A percentile compares a stretch with the other conserved stretches of the same genome.
Evolutionary conservation across 1,140 invertebrate species (phyloP).

Genomic region (Amphibalanus amphitrite): DNA sequence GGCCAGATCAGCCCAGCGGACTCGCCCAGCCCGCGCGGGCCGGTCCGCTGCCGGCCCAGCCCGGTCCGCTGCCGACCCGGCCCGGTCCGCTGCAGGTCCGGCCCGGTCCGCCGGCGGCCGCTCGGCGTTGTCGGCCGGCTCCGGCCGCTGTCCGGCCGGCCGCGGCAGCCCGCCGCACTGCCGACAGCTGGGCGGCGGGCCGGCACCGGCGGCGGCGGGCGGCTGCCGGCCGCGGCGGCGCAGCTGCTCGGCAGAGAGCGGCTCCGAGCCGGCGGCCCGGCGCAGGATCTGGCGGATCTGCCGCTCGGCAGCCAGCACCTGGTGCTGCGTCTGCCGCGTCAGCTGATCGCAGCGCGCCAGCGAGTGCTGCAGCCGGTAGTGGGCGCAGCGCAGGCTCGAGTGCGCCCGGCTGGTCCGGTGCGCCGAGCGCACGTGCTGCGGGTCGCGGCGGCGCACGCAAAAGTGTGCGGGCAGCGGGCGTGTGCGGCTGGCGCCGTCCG

Average conservation of each 20-base stretch:
- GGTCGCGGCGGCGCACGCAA: not conserved
- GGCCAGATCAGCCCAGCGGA: too few relatives aligned
- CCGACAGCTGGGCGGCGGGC: not conserved
- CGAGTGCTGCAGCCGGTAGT: not conserved
- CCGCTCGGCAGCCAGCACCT: not conserved
- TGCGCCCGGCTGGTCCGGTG: not conserved
- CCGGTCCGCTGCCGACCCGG: too few relatives aligned
- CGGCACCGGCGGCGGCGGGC: too few relatives aligned
- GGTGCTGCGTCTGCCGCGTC: not conserved
- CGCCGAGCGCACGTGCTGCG: not conserved
- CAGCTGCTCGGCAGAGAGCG: not conserved
- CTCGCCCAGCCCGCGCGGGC: too few relatives aligned
- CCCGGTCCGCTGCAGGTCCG: too few relatives aligned
- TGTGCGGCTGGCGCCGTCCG: not conserved
- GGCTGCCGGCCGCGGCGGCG: not conserved
- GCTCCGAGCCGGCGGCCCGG: not conserved
- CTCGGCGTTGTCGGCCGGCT: too few relatives aligned
- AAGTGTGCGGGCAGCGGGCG: not conserved
- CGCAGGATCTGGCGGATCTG: not conserved
- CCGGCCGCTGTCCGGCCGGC: too few relatives aligned
- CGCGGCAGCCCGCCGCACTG: not conserved
- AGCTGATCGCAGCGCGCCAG: conserved; percentile 5
- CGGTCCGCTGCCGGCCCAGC: too few relatives aligned
- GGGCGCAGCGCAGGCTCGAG: not conserved
- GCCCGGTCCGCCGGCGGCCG: too few relatives aligned